Evolutionary conservation across 1,140 invertebrate species (phyloP).

Genomic region (Caenorhabditis tropicalis): DNA sequence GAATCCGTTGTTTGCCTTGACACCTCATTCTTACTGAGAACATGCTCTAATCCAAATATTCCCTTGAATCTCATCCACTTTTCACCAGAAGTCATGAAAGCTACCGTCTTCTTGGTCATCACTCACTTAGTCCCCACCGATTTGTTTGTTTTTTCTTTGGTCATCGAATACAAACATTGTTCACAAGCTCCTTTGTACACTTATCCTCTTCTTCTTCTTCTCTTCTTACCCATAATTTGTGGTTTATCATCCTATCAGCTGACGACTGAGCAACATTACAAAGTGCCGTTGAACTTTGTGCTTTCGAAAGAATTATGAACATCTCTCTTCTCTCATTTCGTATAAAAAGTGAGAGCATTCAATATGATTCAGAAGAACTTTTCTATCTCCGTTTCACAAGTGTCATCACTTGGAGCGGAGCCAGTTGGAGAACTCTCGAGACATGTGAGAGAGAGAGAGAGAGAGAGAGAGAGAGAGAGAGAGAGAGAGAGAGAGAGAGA

Average conservation of each 20-base stretch:
- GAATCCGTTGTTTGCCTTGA: no score
- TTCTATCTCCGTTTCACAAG: background rate
- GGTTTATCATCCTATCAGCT: background rate
- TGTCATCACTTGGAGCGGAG: constrained; percentile 19
- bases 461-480: background rate
- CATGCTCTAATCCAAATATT: no score
- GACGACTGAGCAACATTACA: background rate
- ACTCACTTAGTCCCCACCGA: background rate
- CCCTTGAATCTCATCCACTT: no score
- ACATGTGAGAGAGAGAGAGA: background rate
- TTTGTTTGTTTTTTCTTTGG: background rate
- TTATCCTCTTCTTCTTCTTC: background rate
- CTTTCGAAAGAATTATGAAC: background rate
- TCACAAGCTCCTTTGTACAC: background rate
- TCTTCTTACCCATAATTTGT: background rate
- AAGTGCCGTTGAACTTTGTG: background rate
- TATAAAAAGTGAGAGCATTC: background rate
- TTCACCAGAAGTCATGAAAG: no score
- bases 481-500: background rate
- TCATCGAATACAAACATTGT: constrained; percentile 19
- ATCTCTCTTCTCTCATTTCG: background rate
- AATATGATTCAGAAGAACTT: background rate
- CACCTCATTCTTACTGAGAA: no score
- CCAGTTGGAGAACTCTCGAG: background rate
- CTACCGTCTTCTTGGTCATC: background rate